Conservation (phyloP, 2,888 invertebrate genomes). For the Arrhopalites spinosus region DNA sequence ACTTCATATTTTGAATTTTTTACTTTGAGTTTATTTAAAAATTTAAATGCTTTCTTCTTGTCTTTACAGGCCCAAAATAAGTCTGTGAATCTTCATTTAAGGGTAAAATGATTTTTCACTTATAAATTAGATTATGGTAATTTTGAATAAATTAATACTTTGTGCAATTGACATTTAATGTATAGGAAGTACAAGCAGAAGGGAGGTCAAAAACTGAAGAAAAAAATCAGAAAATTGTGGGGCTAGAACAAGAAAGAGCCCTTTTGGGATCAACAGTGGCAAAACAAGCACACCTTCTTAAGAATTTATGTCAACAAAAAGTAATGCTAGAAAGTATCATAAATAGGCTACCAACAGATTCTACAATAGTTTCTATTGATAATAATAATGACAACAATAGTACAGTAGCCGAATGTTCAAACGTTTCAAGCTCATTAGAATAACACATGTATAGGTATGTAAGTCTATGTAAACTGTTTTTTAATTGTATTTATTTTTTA, state of each 20-base stretch:
- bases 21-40: neutral
- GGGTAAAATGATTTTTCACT: neutral
- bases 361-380: neutral
- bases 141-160: neutral
- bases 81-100: constrained; percentile 7
- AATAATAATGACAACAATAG: too few species aligned
- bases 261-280: constrained; percentile 43
- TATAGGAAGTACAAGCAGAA: constrained; percentile 50
- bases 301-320: constrained; percentile 38
- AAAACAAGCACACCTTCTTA: constrained; percentile 46
- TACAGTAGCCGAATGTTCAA: neutral
- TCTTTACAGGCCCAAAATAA: too few species aligned
- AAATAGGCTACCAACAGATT: too few species aligned
- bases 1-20: constrained; percentile 29
- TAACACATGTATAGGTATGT: too few species aligned
- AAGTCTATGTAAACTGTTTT: neutral
- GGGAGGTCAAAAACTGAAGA: constrained; percentile 43
- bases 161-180: constrained; percentile 1
- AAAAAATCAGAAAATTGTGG: constrained; percentile 40
- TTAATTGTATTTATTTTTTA: neutral
- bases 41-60: too few species aligned
- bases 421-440: neutral
- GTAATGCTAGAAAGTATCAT: constrained; percentile 28
- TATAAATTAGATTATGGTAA: neutral
- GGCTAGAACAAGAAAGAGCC: constrained; percentile 48